These are phyloP conservation scores for Gasterosteus nipponicus DNA, from an alignment of 2,113 vertebrate genomes.

Conservation along the genomic window DNA sequence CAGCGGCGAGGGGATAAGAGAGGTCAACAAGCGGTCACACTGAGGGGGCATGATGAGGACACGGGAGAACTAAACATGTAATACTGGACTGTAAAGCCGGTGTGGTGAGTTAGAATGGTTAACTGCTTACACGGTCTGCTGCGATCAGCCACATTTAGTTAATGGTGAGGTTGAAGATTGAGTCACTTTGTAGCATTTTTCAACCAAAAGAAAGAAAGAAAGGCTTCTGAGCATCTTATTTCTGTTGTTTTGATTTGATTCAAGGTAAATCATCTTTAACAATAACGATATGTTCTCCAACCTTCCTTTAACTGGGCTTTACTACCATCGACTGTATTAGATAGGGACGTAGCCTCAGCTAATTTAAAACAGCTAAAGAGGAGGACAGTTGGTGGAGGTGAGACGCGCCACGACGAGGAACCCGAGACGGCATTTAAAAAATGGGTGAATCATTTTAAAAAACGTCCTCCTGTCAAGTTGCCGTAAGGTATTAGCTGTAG, in stretches of 20 bases:
- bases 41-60: constrained; percentile 73
- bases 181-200: background rate
- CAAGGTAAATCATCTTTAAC: background rate
- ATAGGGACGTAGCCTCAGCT: background rate
- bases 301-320: background rate
- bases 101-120: constrained; percentile 45
- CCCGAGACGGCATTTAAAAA: background rate
- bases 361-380: background rate
- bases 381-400: background rate
- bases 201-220: background rate
- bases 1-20: constrained; percentile 10
- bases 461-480: background rate
- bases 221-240: background rate
- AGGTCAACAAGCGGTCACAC: constrained; percentile 73
- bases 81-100: constrained; percentile 46
- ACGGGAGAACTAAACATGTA: constrained; percentile 64
- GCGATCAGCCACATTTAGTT: constrained; percentile 22
- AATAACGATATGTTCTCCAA: background rate
- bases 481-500: background rate
- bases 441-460: background rate
- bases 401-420: background rate
- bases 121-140: constrained; percentile 35
- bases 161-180: constrained; percentile 12
- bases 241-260: background rate
- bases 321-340: background rate